These are phyloP conservation scores for Apoda limacodes DNA, from an alignment of 2,888 invertebrate genomes.

Conservation along the genomic window DNA sequence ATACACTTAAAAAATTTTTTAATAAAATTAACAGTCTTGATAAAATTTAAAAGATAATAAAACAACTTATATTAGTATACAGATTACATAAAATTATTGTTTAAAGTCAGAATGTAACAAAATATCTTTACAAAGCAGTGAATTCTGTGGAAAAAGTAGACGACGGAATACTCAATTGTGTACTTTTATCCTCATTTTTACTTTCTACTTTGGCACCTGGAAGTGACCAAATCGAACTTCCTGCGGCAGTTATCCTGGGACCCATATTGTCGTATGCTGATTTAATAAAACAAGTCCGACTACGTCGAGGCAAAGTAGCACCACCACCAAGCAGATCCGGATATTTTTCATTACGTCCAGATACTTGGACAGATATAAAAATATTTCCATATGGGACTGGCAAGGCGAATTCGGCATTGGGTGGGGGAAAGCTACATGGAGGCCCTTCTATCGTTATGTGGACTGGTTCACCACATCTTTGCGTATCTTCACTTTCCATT, in stretches of 20 bases:
- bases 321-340: conserved; percentile 78
- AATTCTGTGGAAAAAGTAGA: conserved; percentile 63
- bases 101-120: too few relatives aligned
- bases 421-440: conserved; percentile 51
- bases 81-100: too few relatives aligned
- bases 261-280: conserved; percentile 93
- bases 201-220: conserved; percentile 65
- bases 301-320: conserved; percentile 59
- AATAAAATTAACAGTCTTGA: too few relatives aligned
- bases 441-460: conserved; percentile 72
- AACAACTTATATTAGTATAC: too few relatives aligned
- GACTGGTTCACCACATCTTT: conserved; percentile 66
- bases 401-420: conserved; percentile 60
- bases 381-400: conserved; percentile 76
- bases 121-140: conserved; percentile 49
- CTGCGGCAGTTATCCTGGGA: conserved; percentile 88
- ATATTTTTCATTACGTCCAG: conserved; percentile 77
- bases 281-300: conserved; percentile 62
- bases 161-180: conserved; percentile 32
- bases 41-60: too few relatives aligned
- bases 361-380: conserved; percentile 87
- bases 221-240: conserved; percentile 87
- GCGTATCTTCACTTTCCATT: conserved; percentile 58
- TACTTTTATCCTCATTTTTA: conserved; percentile 29
- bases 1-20: too few relatives aligned